A percentile compares a stretch with the other conserved stretches of the same genome.
These are phyloP conservation scores for Cochlearius cochlearius DNA, from an alignment of 2,113 vertebrate genomes.

Conservation along the genomic window DNA sequence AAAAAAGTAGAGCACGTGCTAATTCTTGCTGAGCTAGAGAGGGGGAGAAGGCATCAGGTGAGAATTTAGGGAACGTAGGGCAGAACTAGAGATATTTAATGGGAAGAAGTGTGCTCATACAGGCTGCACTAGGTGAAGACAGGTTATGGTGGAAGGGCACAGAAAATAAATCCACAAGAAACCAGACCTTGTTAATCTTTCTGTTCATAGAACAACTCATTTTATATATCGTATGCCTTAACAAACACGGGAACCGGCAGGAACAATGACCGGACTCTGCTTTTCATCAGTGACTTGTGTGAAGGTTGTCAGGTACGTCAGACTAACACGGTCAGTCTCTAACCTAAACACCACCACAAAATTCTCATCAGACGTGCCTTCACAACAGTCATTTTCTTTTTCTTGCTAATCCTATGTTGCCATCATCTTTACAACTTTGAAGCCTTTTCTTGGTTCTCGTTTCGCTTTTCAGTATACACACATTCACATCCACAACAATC, in stretches of 20 bases:
- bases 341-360: background rate
- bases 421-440: background rate
- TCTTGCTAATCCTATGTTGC: background rate
- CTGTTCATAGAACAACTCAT: background rate
- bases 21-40: background rate
- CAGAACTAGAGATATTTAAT: background rate
- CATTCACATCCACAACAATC: background rate
- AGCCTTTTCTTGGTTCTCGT: fast-evolving
- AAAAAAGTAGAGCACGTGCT: background rate
- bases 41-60: background rate
- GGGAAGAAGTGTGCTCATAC: background rate
- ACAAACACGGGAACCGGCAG: background rate
- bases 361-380: background rate
- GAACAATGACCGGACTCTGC: background rate
- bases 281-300: background rate
- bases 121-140: background rate
- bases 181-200: background rate
- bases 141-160: background rate
- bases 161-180: background rate
- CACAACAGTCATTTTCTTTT: background rate
- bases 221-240: background rate
- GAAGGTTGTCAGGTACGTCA: background rate
- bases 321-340: background rate
- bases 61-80: background rate
- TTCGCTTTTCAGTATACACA: background rate